These are phyloP conservation scores for Leuciscus waleckii DNA, from an alignment of 2,797 vertebrate genomes.

Conservation along the genomic window DNA sequence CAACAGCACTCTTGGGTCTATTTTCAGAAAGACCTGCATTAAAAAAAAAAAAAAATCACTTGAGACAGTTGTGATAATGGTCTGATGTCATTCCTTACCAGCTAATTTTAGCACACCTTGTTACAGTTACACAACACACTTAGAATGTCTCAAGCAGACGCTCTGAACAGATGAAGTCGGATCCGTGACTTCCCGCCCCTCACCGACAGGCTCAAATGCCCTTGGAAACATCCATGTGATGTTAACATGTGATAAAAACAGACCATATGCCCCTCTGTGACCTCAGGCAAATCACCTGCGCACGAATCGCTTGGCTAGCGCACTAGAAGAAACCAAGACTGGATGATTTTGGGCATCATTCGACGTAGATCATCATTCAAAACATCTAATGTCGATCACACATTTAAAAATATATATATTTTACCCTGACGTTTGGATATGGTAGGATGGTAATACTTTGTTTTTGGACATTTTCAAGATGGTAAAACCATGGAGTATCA, in stretches of 20 bases:
- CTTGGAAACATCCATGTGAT: conserved; percentile 23
- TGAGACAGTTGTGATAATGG: conserved; percentile 70
- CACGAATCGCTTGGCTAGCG: neutral
- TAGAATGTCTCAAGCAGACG: conserved; percentile 32
- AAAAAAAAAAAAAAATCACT: conserved; percentile 64
- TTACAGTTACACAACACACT: conserved; percentile 70
- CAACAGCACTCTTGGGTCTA: conserved; percentile 25
- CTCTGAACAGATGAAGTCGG: neutral
- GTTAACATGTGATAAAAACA: conserved; percentile 27
- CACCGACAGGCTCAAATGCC: conserved; percentile 19
- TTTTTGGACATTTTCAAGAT: neutral
- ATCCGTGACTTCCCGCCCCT: neutral
- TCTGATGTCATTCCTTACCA: conserved; percentile 66
- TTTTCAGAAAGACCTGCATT: conserved; percentile 63
- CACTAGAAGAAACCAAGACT: neutral
- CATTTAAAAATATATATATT: neutral
- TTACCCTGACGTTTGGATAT: neutral
- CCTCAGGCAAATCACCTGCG: conserved; percentile 31
- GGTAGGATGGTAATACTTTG: neutral
- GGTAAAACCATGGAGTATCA: neutral
- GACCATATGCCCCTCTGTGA: conserved; percentile 32
- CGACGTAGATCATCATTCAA: neutral
- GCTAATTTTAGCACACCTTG: conserved; percentile 75
- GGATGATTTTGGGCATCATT: neutral
- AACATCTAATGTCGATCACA: neutral